Base-by-base conservation (phyloP, 2,113 vertebrate genomes). In the Sciurus niger region DNA sequence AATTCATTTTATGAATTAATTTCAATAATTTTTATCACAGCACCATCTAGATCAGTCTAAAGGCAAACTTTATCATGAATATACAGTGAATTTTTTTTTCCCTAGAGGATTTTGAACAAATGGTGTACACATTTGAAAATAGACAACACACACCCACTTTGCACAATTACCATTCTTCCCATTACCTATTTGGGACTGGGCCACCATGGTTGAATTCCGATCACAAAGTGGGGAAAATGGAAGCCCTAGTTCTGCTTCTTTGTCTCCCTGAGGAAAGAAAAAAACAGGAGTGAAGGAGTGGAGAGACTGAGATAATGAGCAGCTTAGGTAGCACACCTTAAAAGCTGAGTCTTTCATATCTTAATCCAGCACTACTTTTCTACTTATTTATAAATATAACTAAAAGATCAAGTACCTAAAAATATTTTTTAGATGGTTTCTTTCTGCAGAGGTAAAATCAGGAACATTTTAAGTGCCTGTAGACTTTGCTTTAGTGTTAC, bases 151-250 rank as follows among this genome's bases (percentile, higher is more conserved):
- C 4, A 4, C 4, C 48, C 25, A 25, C 28, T 28, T 28, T 76
- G 48, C 14, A 20, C 0, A 9, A 55, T 8, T 58, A 30, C 18
- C 0, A 1, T 3, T 70, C 46, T 34, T 65, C 10, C n/a, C 28
- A 95, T 98, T 99, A 99, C 99, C 99, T 98, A 99, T 99, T 98
- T 99, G 99, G 90, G 99, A 99, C 90, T 99, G 99, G 67, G 99
- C 99, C 63, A 99, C 99, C 99, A 99, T 99, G 1, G 99, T 99
- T 70, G 99, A 99, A 94, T 99, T 99, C 79, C 99, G 99, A 96
- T 99, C 99, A 97, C 99, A 99, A 28, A 99, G 99, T 0, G 99
- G 99, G 93, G 99, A 99, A 98, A 99, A 99, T 0, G 99, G 99
- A 97, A 99, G 99, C 53, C 99, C 99, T 76, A 99, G 98, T 87